Conservation (phyloP, 1,140 invertebrate species). For the Choristoneura fumiferana region DNA sequence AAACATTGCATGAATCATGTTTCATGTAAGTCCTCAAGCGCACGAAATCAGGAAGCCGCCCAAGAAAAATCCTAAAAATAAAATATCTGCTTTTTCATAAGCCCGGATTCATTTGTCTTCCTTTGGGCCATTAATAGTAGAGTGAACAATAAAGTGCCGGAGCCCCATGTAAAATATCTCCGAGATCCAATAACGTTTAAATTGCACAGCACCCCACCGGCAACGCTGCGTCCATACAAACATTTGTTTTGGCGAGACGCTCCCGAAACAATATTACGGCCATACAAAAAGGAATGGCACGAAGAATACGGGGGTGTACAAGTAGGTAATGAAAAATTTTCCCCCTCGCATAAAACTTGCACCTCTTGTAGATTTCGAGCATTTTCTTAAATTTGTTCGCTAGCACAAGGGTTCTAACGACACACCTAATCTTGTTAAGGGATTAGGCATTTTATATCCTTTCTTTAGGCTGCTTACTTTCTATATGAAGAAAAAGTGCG, state of each 20-base stretch:
- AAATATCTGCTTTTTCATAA: neutral
- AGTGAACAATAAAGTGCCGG: slow-evolving; percentile 39
- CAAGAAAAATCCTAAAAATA: neutral
- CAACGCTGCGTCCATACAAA: slow-evolving; percentile 42
- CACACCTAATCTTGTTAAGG: too few relatives aligned
- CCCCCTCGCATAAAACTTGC: slow-evolving; percentile 40
- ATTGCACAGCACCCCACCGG: slow-evolving; percentile 33
- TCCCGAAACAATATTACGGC: slow-evolving; percentile 53
- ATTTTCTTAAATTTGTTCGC: slow-evolving; percentile 15
- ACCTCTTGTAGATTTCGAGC: slow-evolving; percentile 24
- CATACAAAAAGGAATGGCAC: slow-evolving; percentile 41
- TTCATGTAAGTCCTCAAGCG: too few relatives aligned
- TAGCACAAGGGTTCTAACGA: neutral
- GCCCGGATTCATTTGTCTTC: slow-evolving; percentile 6
- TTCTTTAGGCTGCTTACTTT: too few relatives aligned
- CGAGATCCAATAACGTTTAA: slow-evolving; percentile 50
- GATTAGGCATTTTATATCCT: too few relatives aligned
- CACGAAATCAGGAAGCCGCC: neutral
- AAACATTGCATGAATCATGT: too few relatives aligned
- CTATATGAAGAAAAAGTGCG: too few relatives aligned
- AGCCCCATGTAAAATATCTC: slow-evolving; percentile 39
- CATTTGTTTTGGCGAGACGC: slow-evolving; percentile 50
- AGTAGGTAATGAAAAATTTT: slow-evolving; percentile 47
- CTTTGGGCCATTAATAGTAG: slow-evolving; percentile 38
- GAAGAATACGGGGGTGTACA: slow-evolving; percentile 37